These are phyloP conservation scores for Cryptus armator DNA, from an alignment of 2,888 invertebrate species.

Conservation along the genomic window DNA sequence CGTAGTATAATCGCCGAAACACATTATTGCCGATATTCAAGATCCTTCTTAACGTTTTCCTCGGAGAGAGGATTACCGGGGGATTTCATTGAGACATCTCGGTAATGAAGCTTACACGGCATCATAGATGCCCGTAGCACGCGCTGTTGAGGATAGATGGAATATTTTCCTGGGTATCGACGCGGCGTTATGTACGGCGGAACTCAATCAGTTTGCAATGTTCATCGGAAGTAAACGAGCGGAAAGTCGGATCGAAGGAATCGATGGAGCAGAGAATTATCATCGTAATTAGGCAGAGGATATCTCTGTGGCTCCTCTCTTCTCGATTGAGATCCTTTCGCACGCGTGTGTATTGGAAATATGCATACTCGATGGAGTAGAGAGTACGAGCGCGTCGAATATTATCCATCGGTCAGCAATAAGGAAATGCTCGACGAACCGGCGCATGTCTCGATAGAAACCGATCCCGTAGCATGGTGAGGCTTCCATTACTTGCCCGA, in stretches of 20 bases:
- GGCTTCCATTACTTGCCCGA: slow-evolving; percentile 54
- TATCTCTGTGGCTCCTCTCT: background rate
- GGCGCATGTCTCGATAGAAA: slow-evolving; percentile 50
- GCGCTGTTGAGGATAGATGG: no score
- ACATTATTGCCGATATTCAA: slow-evolving; percentile 62
- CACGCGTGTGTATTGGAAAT: slow-evolving; percentile 34
- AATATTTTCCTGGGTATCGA: background rate
- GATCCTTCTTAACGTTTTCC: slow-evolving; percentile 56
- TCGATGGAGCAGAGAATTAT: slow-evolving; percentile 36
- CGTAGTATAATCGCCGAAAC: slow-evolving; percentile 61
- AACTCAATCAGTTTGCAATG: slow-evolving; percentile 12
- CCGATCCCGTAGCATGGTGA: slow-evolving; percentile 31
- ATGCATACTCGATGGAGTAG: slow-evolving; percentile 49
- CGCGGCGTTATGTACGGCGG: background rate
- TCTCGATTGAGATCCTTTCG: background rate
- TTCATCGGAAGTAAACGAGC: slow-evolving; percentile 39
- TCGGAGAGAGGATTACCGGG: slow-evolving; percentile 55
- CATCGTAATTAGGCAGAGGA: slow-evolving; percentile 36
- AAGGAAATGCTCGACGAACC: slow-evolving; percentile 78
- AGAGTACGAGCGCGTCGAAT: slow-evolving; percentile 24
- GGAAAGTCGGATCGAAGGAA: background rate
- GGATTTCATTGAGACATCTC: slow-evolving; percentile 66
- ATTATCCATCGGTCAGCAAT: slow-evolving; percentile 78
- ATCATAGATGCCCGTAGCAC: slow-evolving; percentile 1
- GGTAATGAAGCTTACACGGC: slow-evolving; percentile 47